Evolutionary conservation across 2,797 vertebrate species (phyloP).

Genomic region (Buceros bicornis): DNA sequence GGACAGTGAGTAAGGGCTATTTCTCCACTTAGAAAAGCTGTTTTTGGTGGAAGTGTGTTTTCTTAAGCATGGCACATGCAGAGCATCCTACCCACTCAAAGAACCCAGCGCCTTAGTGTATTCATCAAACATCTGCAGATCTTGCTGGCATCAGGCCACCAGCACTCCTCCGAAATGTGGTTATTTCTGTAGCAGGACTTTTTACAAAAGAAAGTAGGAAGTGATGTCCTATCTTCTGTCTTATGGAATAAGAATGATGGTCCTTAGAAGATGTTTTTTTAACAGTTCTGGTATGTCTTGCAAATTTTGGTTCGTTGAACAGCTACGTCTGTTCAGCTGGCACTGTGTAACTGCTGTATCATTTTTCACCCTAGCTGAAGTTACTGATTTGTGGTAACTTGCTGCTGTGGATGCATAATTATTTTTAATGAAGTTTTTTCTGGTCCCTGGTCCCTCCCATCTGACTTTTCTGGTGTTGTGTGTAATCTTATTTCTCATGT

Average conservation of each 20-base stretch:
- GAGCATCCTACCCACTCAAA: not conserved
- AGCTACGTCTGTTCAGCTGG: not conserved
- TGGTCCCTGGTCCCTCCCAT: not conserved
- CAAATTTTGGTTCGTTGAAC: not conserved
- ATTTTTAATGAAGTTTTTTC: not conserved
- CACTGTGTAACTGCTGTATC: not conserved
- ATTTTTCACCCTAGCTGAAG: not conserved
- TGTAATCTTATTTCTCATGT: not conserved
- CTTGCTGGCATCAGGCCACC: not conserved
- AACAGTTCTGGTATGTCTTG: not conserved
- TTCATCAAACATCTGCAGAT: not conserved
- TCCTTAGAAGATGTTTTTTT: not conserved
- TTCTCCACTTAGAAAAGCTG: not conserved
- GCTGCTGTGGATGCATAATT: not conserved
- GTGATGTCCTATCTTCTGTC: not conserved
- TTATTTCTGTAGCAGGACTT: not conserved
- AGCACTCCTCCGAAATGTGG: not conserved
- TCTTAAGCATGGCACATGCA: rapidly evolving
- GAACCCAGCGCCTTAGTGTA: not conserved
- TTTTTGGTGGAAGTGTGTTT: not conserved
- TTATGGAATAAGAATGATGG: not conserved
- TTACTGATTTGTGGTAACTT: not conserved
- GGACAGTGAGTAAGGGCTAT: not conserved
- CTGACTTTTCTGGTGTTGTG: not conserved
- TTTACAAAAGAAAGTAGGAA: not conserved